A percentile compares a stretch with the other conserved stretches of the same genome.
These are phyloP conservation scores for Nebria brevicollis DNA, from an alignment of 2,888 invertebrate genomes.

Conservation along the genomic window DNA sequence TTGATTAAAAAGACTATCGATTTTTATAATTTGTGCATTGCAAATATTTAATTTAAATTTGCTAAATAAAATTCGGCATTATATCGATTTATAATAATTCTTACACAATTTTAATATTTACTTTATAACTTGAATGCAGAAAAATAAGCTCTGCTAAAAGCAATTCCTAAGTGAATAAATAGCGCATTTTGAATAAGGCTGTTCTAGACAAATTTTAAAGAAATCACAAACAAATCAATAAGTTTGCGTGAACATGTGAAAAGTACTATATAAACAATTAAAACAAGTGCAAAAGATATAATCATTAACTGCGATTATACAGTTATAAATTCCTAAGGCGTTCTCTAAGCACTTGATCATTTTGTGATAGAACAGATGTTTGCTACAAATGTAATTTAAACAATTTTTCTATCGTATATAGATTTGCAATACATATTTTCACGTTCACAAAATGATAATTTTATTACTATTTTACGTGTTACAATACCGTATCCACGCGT, in stretches of 20 bases:
- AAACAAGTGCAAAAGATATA: background rate
- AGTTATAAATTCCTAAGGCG: background rate
- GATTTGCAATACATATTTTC: background rate
- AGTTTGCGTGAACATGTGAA: background rate
- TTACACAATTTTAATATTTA: too few species aligned
- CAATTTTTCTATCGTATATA: background rate
- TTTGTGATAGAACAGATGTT: conserved; percentile 1
- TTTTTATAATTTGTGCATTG: too few species aligned
- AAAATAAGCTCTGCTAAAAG: background rate
- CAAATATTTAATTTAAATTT: too few species aligned
- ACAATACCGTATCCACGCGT: background rate
- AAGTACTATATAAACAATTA: background rate
- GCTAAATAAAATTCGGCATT: too few species aligned
- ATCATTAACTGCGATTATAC: background rate
- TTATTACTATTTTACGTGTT: conserved; percentile 1
- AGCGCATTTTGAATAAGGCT: background rate
- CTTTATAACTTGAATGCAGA: too few species aligned
- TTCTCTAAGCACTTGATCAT: background rate
- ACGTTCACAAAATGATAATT: background rate
- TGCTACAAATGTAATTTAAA: background rate
- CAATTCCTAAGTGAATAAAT: background rate
- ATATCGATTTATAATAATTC: too few species aligned
- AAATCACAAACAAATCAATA: background rate
- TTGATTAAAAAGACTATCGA: too few species aligned
- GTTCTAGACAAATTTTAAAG: background rate